Evolutionary conservation across 2,797 vertebrate species (phyloP).

Genomic region (Sebastes iracundus): DNA sequence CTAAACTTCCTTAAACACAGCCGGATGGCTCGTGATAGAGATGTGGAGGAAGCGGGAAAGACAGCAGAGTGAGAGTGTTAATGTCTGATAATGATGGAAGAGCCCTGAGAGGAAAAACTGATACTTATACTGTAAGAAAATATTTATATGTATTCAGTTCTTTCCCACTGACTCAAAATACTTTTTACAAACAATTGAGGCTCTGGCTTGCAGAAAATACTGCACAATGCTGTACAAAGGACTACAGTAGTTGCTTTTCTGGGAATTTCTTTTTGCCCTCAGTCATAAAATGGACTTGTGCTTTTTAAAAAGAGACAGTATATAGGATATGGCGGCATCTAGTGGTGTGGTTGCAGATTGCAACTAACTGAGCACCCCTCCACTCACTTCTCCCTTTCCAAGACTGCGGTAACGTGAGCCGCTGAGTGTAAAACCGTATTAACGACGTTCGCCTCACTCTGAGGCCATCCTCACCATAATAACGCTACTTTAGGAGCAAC

Average conservation of each 20-base stretch:
- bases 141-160: background rate
- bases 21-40: background rate
- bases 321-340: too few relatives aligned
- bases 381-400: too few relatives aligned
- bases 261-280: background rate
- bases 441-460: too few relatives aligned
- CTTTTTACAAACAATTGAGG: constrained; percentile 2
- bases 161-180: too few relatives aligned
- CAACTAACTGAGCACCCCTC: too few relatives aligned
- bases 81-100: background rate
- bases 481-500: too few relatives aligned
- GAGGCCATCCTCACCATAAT: too few relatives aligned
- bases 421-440: too few relatives aligned
- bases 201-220: background rate
- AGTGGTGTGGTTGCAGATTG: too few relatives aligned
- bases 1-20: constrained; percentile 45
- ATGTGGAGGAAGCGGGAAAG: background rate
- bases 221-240: background rate
- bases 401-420: rapidly evolving
- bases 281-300: background rate
- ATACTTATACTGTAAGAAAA: background rate
- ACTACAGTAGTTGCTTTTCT: background rate
- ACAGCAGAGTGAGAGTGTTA: constrained; percentile 2
- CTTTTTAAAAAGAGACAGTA: background rate
- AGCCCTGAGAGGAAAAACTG: background rate